Evolutionary conservation across 2,113 vertebrate genomes (phyloP), one percentile per base, ranked within the genome.

Genomic region (Tor tambroides): DNA sequence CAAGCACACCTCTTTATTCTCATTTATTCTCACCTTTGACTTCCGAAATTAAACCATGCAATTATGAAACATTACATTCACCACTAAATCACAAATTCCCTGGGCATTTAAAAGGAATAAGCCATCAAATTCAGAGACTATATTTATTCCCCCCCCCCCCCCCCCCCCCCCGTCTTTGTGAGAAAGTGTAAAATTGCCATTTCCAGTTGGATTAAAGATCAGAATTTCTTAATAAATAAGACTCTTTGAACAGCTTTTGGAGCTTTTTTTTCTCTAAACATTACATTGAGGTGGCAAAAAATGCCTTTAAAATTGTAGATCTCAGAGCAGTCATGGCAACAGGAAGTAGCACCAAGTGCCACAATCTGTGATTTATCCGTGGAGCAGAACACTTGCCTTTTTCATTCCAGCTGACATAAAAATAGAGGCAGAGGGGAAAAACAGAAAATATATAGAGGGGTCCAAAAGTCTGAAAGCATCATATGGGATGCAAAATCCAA

Each of bases 211-310:
- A 83, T 32, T 83, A 30, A 54, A 51, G 35, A 67, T 82, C 61
- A 82, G 38, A 82, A 67, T 82, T 80, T 65, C 38, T 65, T 46
- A 67, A 65, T 65, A 65, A 81, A 81, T 65, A 65, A 61, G 54
- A 30, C 9, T 9, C 4, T 26, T 63, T 35, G 12, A 28, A 77
- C 12, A 26, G 74, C 10, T 3, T 80, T 41, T 59, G 14, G 26
- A 2, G 6, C 14, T 76, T 15, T 49, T 28, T 56, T 46, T 5
- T 43, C 26, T 46, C 10, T 5, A 43, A 65, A 46, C 54, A 43
- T 82, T 38, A 82, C 15, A 30, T 19, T 2, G n/a, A 82, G 56
- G 80, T 65, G 59, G 1, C 43, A 63, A 63, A 79, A 38, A 80
- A 63, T 15, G 21, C 2, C 30, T 80, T 35, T 59, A 80, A 59